Evolutionary conservation across 2,797 vertebrate genomes (phyloP), one percentile per base, ranked within the genome.

Genomic region (Phylloscopus collybita): DNA sequence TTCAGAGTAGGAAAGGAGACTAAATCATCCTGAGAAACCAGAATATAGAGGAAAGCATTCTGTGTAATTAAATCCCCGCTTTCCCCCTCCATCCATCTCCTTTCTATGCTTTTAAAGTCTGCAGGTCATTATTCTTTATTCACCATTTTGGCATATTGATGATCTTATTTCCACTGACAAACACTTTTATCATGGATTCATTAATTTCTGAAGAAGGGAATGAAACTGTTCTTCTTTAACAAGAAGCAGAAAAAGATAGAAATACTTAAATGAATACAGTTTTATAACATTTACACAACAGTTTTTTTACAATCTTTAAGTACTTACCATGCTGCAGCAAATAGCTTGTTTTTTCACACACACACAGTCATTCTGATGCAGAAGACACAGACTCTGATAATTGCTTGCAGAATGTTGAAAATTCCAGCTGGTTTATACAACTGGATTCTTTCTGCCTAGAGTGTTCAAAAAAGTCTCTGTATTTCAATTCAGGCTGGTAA

Each of bases 41-140:
- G 38, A 91, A 74, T 13, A 79, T 6, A 44, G 26, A 53, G 45
- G 10, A 51, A 56, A 76, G 10, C 4, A 54, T 26, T 51, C 69
- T 14, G 3, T 72, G n/a, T 23, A 54, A 69, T 38, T 62, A 86
- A 86, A 70, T 60, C 2, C 1, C 5, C 1, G 2, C 5, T 26
- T 22, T 44, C 6, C 9, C 6, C 3, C 9, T 27, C 10, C 1
- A 3, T 65, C 1, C 10, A 26, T 5, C 2, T 84, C 73, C 10
- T 73, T 25, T 67, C 22, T 47, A 12, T 32, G 9, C 8, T 71
- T 60, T 83, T 67, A 53, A 86, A 56, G 17, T 61, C 62, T 84
- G 10, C 12, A 78, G 15, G 42, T 57, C 29, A 34, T 71, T 74
- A 30, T 38, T 92, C 21, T 88, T 84, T 49, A 36, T 45, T 86